Evolutionary conservation across 2,113 vertebrate species (phyloP).

Genomic region (Eubucco bourcierii): DNA sequence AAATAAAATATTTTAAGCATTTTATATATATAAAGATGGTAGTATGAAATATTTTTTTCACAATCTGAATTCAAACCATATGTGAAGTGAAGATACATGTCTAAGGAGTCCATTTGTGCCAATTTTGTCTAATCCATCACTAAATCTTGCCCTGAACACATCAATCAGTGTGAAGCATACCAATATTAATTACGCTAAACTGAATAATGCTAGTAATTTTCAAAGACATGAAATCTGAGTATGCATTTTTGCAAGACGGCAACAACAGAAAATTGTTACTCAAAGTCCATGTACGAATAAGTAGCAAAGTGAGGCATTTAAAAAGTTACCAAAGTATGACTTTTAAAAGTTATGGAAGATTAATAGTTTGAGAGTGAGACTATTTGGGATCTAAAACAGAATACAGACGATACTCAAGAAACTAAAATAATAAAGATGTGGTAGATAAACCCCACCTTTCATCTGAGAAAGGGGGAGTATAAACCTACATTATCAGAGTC

Average conservation of each 20-base stretch:
- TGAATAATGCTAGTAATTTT: background rate
- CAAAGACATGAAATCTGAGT: background rate
- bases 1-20: background rate
- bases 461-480: background rate
- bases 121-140: slow-evolving; percentile 1
- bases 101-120: slow-evolving; percentile 21
- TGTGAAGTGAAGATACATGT: background rate
- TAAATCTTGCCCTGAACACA: background rate
- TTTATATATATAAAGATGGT: background rate
- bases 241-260: background rate
- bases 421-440: background rate
- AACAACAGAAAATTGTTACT: background rate
- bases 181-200: background rate
- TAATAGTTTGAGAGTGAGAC: background rate
- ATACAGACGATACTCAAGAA: background rate
- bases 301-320: background rate
- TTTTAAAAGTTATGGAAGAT: background rate
- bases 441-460: rapidly evolving
- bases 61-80: slow-evolving; percentile 29
- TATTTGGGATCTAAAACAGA: background rate
- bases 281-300: background rate
- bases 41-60: background rate
- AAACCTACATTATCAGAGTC: background rate
- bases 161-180: background rate
- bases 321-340: background rate